Base-by-base conservation (phyloP, 2,797 vertebrate species). In the Scleropages formosus region DNA sequence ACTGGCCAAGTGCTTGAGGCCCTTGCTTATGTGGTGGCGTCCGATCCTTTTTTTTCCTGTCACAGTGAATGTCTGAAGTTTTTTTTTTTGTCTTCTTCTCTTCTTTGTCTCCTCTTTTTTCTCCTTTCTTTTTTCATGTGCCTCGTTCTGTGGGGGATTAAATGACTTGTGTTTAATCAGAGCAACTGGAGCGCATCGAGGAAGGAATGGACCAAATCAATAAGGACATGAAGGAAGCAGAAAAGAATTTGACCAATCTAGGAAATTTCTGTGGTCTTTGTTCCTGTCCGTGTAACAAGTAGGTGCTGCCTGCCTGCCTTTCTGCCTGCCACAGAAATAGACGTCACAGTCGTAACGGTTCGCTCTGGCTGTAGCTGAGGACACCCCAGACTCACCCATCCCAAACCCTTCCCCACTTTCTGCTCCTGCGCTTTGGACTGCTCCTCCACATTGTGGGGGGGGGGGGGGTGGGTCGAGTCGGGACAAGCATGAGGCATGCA, bases 221-320 rank as follows among this genome's bases (percentile, higher is more conserved):
- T 98, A 98, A 99, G 96, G 97, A 98, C 95, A 98, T 98, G 97
- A 99, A 99, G 95, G 97, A 99, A 96, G 97, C 97, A 96, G 97
- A 99, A 98, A 99, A 99, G 96, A 98, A 99, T 98, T 98, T 99
- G 96, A 98, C 97, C 95, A 96, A 99, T 95, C 97, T 99, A 97
- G 97, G 97, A 95, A 98, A 98, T 95, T 99, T 98, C 96, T 99
- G 97, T 98, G 97, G 97, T 95, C 97, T 99, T 94, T 98, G 97
- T 95, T 96, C 96, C 95, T 98, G 97, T 96, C 97, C 97, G 93
- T 99, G 97, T 96, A 98, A 99, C 96, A 99, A 99, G 97, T 99
- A 99, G 96, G 97, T 98, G 95, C 94, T 96, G 96, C 95, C 94
- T 98, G 96, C 95, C 96, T 98, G 95, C 94, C 94, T 94, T 88